These are phyloP conservation scores for Manis crassicaudata DNA, from an alignment of 2,797 vertebrate species.

Conservation along the genomic window DNA sequence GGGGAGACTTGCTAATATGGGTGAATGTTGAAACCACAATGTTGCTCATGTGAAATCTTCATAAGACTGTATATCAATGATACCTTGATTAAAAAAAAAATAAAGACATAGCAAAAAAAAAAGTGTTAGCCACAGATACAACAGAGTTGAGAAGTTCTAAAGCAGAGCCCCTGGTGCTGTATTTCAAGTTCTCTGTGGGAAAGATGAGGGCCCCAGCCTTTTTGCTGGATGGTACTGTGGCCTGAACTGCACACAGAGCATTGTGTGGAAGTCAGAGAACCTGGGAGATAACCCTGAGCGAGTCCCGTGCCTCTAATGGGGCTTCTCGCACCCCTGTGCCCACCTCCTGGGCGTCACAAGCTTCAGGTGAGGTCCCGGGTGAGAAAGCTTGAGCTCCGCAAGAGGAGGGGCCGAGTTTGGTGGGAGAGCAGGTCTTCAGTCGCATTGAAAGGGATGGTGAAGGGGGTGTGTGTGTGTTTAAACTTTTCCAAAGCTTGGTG, in stretches of 20 bases:
- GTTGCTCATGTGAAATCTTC: no score
- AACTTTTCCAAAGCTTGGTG: no score
- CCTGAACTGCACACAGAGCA: neutral
- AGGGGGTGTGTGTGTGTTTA: neutral
- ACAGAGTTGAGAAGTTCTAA: neutral
- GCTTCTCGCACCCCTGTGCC: neutral
- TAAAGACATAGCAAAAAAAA: no score
- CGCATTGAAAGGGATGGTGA: neutral
- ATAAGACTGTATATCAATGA: no score
- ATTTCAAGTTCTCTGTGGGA: neutral
- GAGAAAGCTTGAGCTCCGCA: neutral
- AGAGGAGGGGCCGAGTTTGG: neutral
- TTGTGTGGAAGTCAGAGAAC: neutral
- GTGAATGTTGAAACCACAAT: no score
- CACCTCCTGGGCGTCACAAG: neutral
- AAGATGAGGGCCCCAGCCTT: neutral
- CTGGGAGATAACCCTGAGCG: neutral
- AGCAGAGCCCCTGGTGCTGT: neutral
- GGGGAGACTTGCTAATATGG: no score
- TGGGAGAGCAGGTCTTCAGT: neutral
- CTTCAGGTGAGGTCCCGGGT: neutral
- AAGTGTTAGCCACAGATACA: neutral
- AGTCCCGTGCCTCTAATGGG: neutral
- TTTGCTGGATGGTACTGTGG: fast-evolving
- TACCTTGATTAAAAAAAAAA: no score